Evolutionary conservation across 2,113 vertebrate species (phyloP), one percentile per base, ranked within the genome.

Genomic region (Onychostoma macrolepis): DNA sequence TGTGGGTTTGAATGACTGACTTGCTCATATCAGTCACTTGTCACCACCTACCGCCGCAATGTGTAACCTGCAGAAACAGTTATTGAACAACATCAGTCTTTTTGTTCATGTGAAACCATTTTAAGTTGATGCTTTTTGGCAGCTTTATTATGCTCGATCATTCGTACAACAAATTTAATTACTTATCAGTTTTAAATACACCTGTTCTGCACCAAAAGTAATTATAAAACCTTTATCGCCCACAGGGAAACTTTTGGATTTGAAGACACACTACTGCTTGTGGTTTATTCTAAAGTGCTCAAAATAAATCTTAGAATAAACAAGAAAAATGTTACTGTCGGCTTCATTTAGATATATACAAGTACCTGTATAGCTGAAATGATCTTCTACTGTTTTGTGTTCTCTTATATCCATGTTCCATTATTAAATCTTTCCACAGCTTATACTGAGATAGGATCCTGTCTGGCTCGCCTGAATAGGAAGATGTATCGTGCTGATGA

Each of bases 371-470:
- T 26, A 84, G 67, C 21, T 38, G 67, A 72, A 53, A 84, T 74
- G 2, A 71, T 69, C 26, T 63, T 61, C 63, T 56, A 63, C 28
- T 50, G 45, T 48, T 71, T 67, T 67, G n/a, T 65, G 58, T 48
- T 82, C 41, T 67, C 4, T 45, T 67, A 45, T 50, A 53, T 71
- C 30, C 43, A 71, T 24, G 43, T 83, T 84, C 69, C 69, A 56
- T 84, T 72, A 72, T 84, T 58, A 74, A 28, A 74, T 84, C 8
- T 38, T 84, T 84, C 45, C 30, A 36, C 36, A 75, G 30, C 83
- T 84, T 75, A 58, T 45, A 41, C 83, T 58, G 24, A 75, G 69
- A 84, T 71, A 74, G 7, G 48, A 84, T 72, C 65, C 69, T 75
- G 83, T 33, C 69, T 84, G 83, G 48, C 69, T 84, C 4, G 30